Evolutionary conservation across 2,888 invertebrate genomes (phyloP), one percentile per base, ranked within the genome.

Genomic region (Acleris cristana): DNA sequence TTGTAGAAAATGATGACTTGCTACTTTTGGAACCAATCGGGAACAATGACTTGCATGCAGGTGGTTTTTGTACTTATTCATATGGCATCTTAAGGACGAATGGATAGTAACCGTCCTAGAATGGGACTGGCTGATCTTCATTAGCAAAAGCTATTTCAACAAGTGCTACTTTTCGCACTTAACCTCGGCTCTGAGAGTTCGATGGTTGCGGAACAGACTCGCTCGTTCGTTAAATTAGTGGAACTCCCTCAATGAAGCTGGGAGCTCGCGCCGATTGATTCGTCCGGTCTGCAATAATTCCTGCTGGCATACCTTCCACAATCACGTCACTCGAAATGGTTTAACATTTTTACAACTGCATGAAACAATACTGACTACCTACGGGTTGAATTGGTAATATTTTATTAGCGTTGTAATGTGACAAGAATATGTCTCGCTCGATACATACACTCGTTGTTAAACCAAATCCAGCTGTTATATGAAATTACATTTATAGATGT

Each of bases 261-360:
- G 87, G 89, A 85, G 83, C 81, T 74, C 73, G 83, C 83, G 84
- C 76, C 84, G 90, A 92, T 92, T 92, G 90, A 76, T 78, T 89
- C 90, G 82, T 92, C 92, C 92, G 91, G 91, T 86, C 82, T 76
- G 79, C 79, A 80, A 81, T 80, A 77, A 74, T 74, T 79, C 76
- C 72, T 78, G 78, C 78, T 79, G 82, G 80, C 80, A 79, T 82
- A 79, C 82, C 85, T 89, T 88, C 88, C 88, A 89, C 86, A 90
- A 89, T 88, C 86, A 78, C 79, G 71, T 71, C 74, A 67, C 44
- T 66, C 65, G 66, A 58, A 40, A 65, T 69, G 54, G 56, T 61
- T 63, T 68, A 30, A 54, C 34, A 26, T 19, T 30, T 59, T 48
- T 23, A 59, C 59, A 23, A 14, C 30, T 48, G 48, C 12, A n/a